These are phyloP conservation scores for Pogonomyrmex californicus DNA, from an alignment of 1,140 invertebrate species.

Conservation along the genomic window DNA sequence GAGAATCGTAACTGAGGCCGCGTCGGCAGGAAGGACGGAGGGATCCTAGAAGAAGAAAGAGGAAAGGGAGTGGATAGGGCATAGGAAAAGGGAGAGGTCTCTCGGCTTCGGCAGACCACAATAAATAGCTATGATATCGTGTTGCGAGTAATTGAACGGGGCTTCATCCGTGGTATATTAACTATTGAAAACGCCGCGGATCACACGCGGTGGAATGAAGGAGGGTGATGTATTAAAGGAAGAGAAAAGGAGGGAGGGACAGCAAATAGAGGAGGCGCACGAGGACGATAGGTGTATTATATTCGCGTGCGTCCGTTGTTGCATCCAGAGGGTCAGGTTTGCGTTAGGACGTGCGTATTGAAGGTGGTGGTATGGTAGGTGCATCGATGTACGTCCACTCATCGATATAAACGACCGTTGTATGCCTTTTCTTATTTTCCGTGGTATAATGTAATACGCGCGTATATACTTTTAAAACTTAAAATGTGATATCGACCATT, in stretches of 20 bases:
- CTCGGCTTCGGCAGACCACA: slow-evolving; percentile 81
- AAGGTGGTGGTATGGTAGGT: slow-evolving; percentile 22
- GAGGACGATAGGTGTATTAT: slow-evolving; percentile 29
- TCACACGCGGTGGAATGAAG: slow-evolving; percentile 65
- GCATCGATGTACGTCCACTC: slow-evolving; percentile 18
- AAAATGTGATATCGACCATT: neutral
- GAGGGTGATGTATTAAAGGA: slow-evolving; percentile 35
- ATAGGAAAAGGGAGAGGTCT: slow-evolving; percentile 42
- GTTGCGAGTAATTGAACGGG: slow-evolving; percentile 84
- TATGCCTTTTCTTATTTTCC: slow-evolving; percentile 5
- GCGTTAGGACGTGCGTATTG: slow-evolving; percentile 27
- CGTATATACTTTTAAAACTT: neutral
- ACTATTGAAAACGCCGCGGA: slow-evolving; percentile 81
- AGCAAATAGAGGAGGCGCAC: slow-evolving; percentile 31
- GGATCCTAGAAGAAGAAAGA: slow-evolving; percentile 17
- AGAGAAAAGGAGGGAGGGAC: slow-evolving; percentile 11
- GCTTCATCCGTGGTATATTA: slow-evolving; percentile 81
- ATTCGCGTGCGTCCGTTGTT: slow-evolving; percentile 73
- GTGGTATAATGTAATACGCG: slow-evolving; percentile 8
- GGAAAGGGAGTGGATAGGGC: slow-evolving; percentile 39
- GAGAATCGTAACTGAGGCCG: slow-evolving; percentile 49
- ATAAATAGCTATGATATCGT: slow-evolving; percentile 84
- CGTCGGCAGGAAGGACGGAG: neutral
- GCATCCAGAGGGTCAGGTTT: slow-evolving; percentile 35
- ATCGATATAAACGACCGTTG: slow-evolving; percentile 19